These are phyloP conservation scores for Brachypodius melanocephalos DNA, from an alignment of 2,113 vertebrate species.

Conservation along the genomic window DNA sequence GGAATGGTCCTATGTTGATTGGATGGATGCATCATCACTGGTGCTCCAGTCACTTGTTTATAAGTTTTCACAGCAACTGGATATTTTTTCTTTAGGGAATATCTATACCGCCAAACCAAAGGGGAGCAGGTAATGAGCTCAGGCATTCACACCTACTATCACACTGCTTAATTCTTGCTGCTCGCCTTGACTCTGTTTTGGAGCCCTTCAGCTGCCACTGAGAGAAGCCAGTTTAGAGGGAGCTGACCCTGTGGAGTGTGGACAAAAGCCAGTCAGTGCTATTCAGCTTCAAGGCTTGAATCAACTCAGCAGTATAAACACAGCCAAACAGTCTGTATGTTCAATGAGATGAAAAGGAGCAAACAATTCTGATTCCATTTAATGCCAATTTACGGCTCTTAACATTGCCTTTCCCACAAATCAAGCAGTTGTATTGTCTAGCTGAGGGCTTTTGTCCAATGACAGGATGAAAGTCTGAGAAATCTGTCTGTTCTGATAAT, in stretches of 20 bases:
- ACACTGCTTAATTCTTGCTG: neutral
- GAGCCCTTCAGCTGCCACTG: neutral
- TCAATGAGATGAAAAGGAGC: slow-evolving; percentile 41
- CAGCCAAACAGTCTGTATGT: slow-evolving; percentile 21
- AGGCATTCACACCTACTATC: neutral
- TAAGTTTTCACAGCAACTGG: neutral
- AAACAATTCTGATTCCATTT: slow-evolving; percentile 22
- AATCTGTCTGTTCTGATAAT: neutral
- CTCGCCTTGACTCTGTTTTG: neutral
- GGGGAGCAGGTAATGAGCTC: neutral
- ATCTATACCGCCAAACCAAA: neutral
- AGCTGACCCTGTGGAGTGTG: neutral
- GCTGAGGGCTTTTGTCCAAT: neutral
- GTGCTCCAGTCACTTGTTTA: neutral
- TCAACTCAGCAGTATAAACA: slow-evolving; percentile 39
- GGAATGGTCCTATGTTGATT: neutral
- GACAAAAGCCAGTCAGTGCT: slow-evolving; percentile 11
- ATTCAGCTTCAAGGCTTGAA: slow-evolving; percentile 36
- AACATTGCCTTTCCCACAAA: neutral
- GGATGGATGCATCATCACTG: neutral
- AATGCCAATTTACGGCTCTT: neutral
- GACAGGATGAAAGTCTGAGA: neutral
- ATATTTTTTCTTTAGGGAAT: neutral
- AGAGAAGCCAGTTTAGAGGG: neutral
- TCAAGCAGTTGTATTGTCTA: slow-evolving; percentile 1